Evolutionary conservation across 2,888 invertebrate genomes (phyloP).

Genomic region (Athalia cordata): DNA sequence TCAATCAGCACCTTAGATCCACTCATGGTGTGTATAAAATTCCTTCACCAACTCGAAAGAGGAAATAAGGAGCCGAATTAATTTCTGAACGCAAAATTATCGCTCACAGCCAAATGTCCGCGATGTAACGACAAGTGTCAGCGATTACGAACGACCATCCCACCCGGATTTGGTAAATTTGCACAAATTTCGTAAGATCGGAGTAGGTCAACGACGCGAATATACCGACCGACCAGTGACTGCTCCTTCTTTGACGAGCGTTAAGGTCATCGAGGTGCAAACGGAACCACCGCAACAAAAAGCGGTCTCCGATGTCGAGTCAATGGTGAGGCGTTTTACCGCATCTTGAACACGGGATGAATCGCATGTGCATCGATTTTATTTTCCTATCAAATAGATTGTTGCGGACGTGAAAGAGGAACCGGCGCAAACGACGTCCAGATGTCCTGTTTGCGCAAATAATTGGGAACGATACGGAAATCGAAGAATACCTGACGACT

Average conservation of each 20-base stretch:
- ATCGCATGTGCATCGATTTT: conserved; percentile 46
- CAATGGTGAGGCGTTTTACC: conserved; percentile 1
- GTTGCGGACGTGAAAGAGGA: conserved; percentile 22
- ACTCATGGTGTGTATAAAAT: background rate
- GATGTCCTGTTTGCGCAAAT: conserved; percentile 33
- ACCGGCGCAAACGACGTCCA: conserved; percentile 17
- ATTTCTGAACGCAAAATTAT: background rate
- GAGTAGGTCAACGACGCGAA: conserved; percentile 53
- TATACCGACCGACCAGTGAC: conserved; percentile 57
- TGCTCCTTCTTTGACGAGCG: conserved; percentile 48
- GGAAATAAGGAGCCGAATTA: background rate
- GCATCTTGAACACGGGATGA: background rate
- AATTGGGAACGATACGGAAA: conserved; percentile 7
- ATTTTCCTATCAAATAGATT: conserved; percentile 23
- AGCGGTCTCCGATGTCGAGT: conserved; percentile 25
- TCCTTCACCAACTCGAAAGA: background rate
- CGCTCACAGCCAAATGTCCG: background rate
- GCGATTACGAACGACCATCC: conserved; percentile 50
- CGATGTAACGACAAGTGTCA: conserved; percentile 62
- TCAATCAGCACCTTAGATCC: background rate
- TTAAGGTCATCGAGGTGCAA: conserved; percentile 55
- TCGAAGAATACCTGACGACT: conserved; percentile 2
- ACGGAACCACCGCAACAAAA: conserved; percentile 51
- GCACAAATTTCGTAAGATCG: conserved; percentile 51
- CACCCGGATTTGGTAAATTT: conserved; percentile 28